Conservation (phyloP, 2,113 vertebrate genomes). For the Theropithecus gelada region DNA sequence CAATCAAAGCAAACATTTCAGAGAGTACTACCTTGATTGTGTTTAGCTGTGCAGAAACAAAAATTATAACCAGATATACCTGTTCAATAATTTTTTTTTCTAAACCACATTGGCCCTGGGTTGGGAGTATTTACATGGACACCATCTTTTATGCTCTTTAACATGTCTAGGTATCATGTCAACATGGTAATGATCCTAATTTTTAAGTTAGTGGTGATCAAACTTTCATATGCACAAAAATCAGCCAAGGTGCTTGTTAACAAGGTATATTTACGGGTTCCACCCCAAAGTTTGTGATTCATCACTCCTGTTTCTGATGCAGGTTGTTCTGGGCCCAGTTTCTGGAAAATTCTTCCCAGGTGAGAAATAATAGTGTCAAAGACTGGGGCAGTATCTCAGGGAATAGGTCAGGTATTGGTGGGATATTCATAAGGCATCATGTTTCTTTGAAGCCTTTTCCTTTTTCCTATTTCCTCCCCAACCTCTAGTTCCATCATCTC, state of each 20-base stretch:
- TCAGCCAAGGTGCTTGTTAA: background rate
- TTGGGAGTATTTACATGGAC: background rate
- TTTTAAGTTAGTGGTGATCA: slow-evolving; percentile 35
- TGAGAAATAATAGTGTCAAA: background rate
- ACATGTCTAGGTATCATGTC: background rate
- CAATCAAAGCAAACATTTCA: slow-evolving; percentile 32
- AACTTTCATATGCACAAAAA: slow-evolving; percentile 1
- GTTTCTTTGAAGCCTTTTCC: background rate
- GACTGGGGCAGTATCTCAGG: background rate
- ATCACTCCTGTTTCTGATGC: background rate
- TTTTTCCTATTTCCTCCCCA: background rate
- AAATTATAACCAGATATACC: background rate
- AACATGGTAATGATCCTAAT: background rate
- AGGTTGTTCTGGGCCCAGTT: background rate
- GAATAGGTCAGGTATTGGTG: too few species aligned
- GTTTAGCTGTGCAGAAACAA: slow-evolving; percentile 16
- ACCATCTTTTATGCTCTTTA: background rate
- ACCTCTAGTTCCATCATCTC: background rate
- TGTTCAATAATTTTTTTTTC: slow-evolving; percentile 13
- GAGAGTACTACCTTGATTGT: background rate
- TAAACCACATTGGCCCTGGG: background rate
- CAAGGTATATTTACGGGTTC: background rate
- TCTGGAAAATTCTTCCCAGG: background rate
- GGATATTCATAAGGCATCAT: background rate
- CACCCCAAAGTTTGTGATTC: background rate